These are phyloP conservation scores for Exocentrus adspersus DNA, from an alignment of 2,888 invertebrate genomes.

Conservation along the genomic window DNA sequence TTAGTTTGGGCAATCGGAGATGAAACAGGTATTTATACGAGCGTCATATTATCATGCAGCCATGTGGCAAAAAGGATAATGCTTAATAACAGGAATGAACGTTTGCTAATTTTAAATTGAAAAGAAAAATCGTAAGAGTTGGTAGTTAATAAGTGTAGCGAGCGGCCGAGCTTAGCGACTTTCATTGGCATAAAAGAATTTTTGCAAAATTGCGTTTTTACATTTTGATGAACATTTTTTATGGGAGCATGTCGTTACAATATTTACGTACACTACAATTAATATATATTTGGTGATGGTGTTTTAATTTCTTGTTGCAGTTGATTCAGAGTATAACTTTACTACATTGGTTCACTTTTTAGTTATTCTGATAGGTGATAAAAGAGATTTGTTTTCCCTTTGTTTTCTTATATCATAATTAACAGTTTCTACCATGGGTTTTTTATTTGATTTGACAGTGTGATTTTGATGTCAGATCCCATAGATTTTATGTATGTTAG, in stretches of 20 bases:
- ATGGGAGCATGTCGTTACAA: no score
- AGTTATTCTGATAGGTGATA: conserved; percentile 74
- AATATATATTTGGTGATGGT: conserved; percentile 4
- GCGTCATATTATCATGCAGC: neutral
- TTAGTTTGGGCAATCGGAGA: conserved; percentile 98
- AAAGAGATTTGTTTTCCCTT: conserved; percentile 31
- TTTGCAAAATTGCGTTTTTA: neutral
- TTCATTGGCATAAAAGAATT: no score
- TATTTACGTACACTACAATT: no score
- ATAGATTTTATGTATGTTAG: no score
- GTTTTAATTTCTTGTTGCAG: conserved; percentile 66
- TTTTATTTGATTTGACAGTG: neutral
- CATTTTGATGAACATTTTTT: no score
- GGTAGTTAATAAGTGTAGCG: no score
- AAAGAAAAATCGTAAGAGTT: no score
- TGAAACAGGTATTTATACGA: conserved; percentile 85
- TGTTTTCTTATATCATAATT: conserved; percentile 22
- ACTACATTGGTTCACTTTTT: conserved; percentile 78
- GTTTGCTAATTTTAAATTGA: neutral
- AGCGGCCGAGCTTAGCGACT: no score
- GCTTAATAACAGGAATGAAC: neutral
- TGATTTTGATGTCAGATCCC: conserved; percentile 4
- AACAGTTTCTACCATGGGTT: conserved; percentile 13
- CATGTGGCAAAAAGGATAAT: neutral
- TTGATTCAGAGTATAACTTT: conserved; percentile 77